These are phyloP conservation scores for Eulemur rubriventer DNA, from an alignment of 2,797 vertebrate species.

Conservation along the genomic window DNA sequence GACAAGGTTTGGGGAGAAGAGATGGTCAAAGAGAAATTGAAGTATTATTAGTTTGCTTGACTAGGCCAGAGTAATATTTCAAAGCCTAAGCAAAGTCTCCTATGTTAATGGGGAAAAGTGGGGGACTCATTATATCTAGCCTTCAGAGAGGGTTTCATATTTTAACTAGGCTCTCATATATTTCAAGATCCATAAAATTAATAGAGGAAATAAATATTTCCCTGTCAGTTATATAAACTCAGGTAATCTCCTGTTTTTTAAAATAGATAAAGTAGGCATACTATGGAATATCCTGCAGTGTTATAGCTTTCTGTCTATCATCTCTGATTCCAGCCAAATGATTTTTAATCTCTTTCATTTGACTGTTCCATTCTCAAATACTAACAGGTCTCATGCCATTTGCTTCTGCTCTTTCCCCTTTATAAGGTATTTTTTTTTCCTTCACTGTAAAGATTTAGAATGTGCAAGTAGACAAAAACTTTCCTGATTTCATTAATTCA, in stretches of 20 bases:
- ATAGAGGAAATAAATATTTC: conserved; percentile 23
- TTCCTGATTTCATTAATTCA: neutral
- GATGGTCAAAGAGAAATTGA: neutral
- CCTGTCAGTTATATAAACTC: neutral
- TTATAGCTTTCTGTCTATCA: neutral
- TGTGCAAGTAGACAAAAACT: neutral
- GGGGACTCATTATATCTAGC: neutral
- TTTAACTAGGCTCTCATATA: neutral
- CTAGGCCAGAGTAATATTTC: conserved; percentile 7
- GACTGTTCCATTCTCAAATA: neutral
- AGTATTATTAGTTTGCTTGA: neutral
- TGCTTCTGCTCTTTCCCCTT: neutral
- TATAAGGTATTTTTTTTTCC: neutral
- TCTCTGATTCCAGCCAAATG: neutral
- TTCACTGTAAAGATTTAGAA: neutral
- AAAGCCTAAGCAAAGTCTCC: neutral
- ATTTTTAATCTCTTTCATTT: neutral
- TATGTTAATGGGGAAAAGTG: conserved; percentile 4
- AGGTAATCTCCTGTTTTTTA: neutral
- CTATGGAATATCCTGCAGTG: neutral
- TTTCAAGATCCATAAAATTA: conserved; percentile 10
- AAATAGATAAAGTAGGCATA: neutral
- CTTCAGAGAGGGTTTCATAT: neutral
- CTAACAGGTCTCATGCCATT: neutral
- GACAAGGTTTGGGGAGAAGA: neutral